Conservation (phyloP, 2,113 vertebrate genomes). For the crab-eating macaque (Macaca fascicularis) region T2T-MFA8v1.1 NC_088384.1:11943001-11943500, state of each 20-base stretch:
- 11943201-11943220: background rate
- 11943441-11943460: fast-evolving
- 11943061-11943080: background rate
- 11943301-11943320: background rate
- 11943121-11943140: background rate
- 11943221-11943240: background rate
- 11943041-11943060: background rate
- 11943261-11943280: background rate
- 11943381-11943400: background rate
- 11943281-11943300: background rate
- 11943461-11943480: background rate
- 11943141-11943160: background rate
- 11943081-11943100: background rate
- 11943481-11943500: background rate
- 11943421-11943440: background rate
- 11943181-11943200: background rate
- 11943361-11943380: background rate
- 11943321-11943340: background rate
- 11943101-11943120: fast-evolving
- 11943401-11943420: fast-evolving
- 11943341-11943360: background rate
- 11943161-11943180: background rate
- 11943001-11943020: background rate
- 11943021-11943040: background rate
- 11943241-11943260: background rate